These are phyloP conservation scores for Coccyzus lansbergi DNA, from an alignment of 2,797 vertebrate genomes.

Conservation along the genomic window DNA sequence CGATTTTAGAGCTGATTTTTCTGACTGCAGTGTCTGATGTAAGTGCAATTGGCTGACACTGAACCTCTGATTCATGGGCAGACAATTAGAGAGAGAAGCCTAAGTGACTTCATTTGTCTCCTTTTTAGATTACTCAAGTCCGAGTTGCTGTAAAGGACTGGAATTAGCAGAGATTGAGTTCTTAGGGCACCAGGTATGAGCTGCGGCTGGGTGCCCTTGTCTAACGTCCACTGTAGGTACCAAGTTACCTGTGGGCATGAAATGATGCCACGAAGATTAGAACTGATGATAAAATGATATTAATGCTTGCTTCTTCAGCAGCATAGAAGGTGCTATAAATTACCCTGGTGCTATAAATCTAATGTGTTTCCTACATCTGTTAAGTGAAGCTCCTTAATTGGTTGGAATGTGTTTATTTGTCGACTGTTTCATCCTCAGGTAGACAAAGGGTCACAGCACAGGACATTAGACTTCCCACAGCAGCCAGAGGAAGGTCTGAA, in stretches of 20 bases:
- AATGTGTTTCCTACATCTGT: not conserved
- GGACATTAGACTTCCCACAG: not conserved
- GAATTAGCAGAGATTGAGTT: conserved; percentile 39
- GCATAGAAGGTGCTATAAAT: not conserved
- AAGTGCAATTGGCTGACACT: not conserved
- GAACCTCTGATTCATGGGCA: not conserved
- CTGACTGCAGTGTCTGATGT: not conserved
- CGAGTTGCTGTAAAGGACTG: not conserved
- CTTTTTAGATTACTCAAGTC: not conserved
- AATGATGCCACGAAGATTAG: conserved; percentile 20
- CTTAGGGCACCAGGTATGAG: not conserved
- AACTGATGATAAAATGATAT: not conserved
- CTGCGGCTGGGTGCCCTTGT: not conserved
- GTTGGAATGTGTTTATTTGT: not conserved
- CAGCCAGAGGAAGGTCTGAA: not conserved
- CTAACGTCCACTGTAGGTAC: not conserved
- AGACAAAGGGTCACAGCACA: not conserved
- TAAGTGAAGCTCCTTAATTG: not conserved
- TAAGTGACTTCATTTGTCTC: conserved; percentile 25
- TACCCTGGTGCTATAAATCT: not conserved
- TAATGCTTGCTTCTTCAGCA: conserved; percentile 3
- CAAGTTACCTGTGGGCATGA: not conserved
- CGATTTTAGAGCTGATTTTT: conserved; percentile 1
- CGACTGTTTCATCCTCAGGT: not conserved
- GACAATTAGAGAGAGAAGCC: conserved; percentile 45